These are phyloP conservation scores for Pteronotus mesoamericanus DNA, from an alignment of 2,797 vertebrate species.

Conservation along the genomic window DNA sequence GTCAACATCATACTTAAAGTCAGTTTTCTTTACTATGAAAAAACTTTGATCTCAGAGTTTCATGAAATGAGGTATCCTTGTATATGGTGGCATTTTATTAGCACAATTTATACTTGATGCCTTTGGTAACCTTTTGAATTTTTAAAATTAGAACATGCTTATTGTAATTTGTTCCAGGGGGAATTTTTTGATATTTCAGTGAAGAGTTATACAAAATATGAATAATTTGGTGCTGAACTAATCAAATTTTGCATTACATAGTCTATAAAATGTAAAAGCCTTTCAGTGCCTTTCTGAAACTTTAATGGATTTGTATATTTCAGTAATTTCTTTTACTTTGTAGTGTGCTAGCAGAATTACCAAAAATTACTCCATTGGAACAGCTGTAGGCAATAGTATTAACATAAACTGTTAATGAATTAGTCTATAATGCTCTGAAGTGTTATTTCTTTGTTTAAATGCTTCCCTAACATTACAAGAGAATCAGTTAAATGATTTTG, in stretches of 20 bases:
- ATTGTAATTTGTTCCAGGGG: not conserved
- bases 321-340: slow-evolving; percentile 15
- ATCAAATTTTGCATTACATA: slow-evolving; percentile 37
- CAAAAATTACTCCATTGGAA: not conserved
- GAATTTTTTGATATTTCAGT: slow-evolving; percentile 26
- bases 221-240: slow-evolving; percentile 45
- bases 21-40: not conserved
- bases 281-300: slow-evolving; percentile 4
- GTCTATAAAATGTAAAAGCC: slow-evolving; percentile 9
- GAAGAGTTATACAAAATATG: not conserved
- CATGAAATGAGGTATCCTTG: not conserved
- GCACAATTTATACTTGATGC: not conserved
- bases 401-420: slow-evolving; percentile 43
- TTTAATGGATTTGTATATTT: not conserved
- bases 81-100: not conserved
- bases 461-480: not conserved
- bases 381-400: not conserved
- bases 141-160: slow-evolving; percentile 19
- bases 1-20: too few species aligned
- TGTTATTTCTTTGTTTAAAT: slow-evolving; percentile 34
- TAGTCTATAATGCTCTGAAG: not conserved
- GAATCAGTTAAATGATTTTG: slow-evolving; percentile 14
- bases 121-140: not conserved
- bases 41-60: not conserved
- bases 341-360: not conserved